These are phyloP conservation scores for Ceratosolen fusciceps DNA, from an alignment of 1,140 invertebrate species.

Conservation along the genomic window DNA sequence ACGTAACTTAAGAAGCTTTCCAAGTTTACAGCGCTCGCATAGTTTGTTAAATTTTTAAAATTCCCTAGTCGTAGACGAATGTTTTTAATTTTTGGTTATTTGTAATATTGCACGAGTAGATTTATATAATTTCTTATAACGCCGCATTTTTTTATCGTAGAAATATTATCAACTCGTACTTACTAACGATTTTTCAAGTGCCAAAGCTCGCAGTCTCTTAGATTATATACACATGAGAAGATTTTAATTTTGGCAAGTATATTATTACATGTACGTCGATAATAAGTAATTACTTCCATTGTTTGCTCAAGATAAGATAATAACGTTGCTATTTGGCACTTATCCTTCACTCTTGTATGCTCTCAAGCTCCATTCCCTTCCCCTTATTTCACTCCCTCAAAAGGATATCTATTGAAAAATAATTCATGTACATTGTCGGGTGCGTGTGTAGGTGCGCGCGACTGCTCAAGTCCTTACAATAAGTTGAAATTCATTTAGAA, in stretches of 20 bases:
- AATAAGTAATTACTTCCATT: conserved; percentile 51
- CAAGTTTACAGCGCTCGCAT: neutral
- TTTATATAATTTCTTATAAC: conserved; percentile 6
- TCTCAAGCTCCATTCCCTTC: neutral
- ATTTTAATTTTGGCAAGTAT: conserved; percentile 45
- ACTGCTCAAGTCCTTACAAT: no score
- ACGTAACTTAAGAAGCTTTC: no score
- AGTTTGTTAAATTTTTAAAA: conserved; percentile 17
- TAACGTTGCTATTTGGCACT: conserved; percentile 47
- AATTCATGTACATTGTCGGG: neutral
- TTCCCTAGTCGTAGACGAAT: neutral
- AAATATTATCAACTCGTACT: conserved; percentile 46
- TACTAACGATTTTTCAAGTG: conserved; percentile 42
- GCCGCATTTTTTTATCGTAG: conserved; percentile 24
- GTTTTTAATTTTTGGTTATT: conserved; percentile 21
- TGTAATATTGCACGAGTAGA: conserved; percentile 13
- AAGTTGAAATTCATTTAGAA: no score
- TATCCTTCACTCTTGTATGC: conserved; percentile 38
- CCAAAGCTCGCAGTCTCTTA: conserved; percentile 49
- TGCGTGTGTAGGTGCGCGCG: no score
- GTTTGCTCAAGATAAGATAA: conserved; percentile 46
- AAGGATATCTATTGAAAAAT: conserved; percentile 17
- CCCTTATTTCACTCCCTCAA: conserved; percentile 28
- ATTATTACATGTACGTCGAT: conserved; percentile 43
- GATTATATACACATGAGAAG: conserved; percentile 46